Evolutionary conservation across 2,797 vertebrate species (phyloP), one percentile per base, ranked within the genome.

Genomic region (Crocodylus rhombifer): DNA sequence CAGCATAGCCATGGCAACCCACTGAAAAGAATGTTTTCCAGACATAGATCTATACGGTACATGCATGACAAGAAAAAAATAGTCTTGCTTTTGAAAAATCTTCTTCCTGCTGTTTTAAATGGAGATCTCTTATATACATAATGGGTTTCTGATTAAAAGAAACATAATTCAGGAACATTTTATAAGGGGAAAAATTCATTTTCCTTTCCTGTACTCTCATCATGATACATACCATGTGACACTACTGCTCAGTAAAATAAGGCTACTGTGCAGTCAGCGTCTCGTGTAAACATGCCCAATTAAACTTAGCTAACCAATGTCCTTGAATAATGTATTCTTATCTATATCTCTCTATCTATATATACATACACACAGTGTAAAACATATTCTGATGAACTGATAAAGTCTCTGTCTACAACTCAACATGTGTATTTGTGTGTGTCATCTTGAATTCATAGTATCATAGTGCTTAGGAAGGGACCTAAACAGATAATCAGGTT

Each of bases 201-300:
- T 84, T 56, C 73, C 28, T 84, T 58, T 93, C 87, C 76, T 71
- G 87, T 82, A 93, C 36, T 94, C 85, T 67, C 83, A 84, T 90
- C 42, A 13, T 61, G 62, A 42, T 33, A 94, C 23, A 81, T 77
- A 64, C 71, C 2, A 4, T 63, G 64, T 60, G 86, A 51, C 42
- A 10, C 42, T 51, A 51, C 42, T 51, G 42, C 42, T 51, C 42
- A 51, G 42, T 51, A 51, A 9, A 51, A 51, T 51, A 9, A 51
- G 42, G 42, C 42, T 51, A 51, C 42, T 51, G 42, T 51, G 42
- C 42, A 51, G 42, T 51, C 42, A 51, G 42, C 42, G 10, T 51
- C 42, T 51, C 42, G 10, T 10, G 42, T 51, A 51, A 51, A 60
- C 67, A 20, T 84, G 42, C 15, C 77, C 42, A 30, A 51, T 80